Evolutionary conservation across 2,113 vertebrate genomes (phyloP).

Genomic region (Nibea albiflora): DNA sequence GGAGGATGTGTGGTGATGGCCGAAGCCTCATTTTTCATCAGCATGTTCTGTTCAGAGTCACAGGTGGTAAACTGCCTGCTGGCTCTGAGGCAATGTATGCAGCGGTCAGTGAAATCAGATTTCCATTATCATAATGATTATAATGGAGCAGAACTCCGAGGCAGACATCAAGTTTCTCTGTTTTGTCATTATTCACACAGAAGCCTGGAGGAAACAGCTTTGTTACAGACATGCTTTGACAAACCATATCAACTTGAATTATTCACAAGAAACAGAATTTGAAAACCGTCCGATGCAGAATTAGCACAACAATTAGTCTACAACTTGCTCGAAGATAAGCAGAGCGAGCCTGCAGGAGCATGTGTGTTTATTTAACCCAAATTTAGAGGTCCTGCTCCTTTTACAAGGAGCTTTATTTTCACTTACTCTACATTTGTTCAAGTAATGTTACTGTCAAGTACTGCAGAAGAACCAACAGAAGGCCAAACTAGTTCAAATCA

Average conservation of each 20-base stretch:
- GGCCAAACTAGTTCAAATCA: too few relatives aligned
- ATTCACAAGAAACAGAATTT: background rate
- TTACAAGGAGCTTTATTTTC: background rate
- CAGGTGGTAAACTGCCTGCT: conserved; percentile 1
- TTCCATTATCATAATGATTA: conserved; percentile 16
- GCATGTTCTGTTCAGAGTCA: background rate
- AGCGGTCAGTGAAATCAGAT: conserved; percentile 4
- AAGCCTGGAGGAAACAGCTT: background rate
- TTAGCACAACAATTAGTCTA: too few relatives aligned
- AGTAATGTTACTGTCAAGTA: too few relatives aligned
- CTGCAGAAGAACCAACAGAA: too few relatives aligned
- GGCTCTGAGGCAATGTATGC: conserved; percentile 8
- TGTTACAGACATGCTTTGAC: conserved; percentile 1
- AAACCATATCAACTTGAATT: background rate
- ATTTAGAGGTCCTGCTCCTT: background rate
- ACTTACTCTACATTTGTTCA: too few relatives aligned
- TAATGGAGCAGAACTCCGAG: conserved; percentile 5
- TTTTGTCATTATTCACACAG: conserved; percentile 4
- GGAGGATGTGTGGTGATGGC: background rate
- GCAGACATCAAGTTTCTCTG: background rate
- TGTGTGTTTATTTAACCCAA: background rate
- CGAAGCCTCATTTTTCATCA: background rate
- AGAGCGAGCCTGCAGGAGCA: background rate
- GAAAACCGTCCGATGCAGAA: background rate
- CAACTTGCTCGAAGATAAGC: background rate